Conservation (phyloP, 1,140 invertebrate species). For the Chrysopa pallens region DNA sequence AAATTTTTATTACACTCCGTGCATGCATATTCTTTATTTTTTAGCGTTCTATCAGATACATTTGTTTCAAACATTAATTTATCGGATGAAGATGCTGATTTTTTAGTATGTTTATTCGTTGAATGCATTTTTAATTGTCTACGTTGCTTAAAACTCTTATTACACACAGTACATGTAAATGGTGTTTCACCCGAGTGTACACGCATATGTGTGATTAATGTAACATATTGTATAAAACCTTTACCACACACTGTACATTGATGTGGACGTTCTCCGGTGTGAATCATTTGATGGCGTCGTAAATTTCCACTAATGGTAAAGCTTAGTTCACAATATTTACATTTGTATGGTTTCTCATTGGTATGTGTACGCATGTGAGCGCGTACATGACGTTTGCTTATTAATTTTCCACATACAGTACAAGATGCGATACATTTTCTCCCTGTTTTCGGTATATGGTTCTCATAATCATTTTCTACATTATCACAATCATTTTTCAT, state of each 20-base stretch:
- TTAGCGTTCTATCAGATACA: too few relatives aligned
- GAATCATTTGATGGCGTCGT: neutral
- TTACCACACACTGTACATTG: neutral
- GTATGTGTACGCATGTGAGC: neutral
- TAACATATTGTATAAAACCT: slow-evolving; percentile 13
- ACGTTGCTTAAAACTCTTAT: slow-evolving; percentile 40
- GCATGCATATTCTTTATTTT: too few relatives aligned
- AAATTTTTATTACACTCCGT: too few relatives aligned
- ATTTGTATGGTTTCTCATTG: neutral
- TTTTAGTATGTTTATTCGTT: too few relatives aligned
- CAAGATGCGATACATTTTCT: too few relatives aligned
- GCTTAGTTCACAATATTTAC: neutral
- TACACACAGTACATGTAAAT: slow-evolving; percentile 50
- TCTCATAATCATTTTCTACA: too few relatives aligned
- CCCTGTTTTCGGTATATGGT: too few relatives aligned
- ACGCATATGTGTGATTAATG: slow-evolving; percentile 41
- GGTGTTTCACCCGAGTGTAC: slow-evolving; percentile 58
- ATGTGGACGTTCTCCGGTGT: neutral
- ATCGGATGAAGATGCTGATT: too few relatives aligned
- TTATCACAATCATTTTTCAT: too few relatives aligned
- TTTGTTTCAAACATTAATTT: too few relatives aligned
- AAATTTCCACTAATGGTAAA: neutral
- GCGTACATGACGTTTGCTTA: too few relatives aligned
- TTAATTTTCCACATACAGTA: too few relatives aligned
- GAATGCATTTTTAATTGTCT: slow-evolving; percentile 30